These are phyloP conservation scores for Mythimna impura DNA, from an alignment of 2,888 invertebrate species.

Conservation along the genomic window DNA sequence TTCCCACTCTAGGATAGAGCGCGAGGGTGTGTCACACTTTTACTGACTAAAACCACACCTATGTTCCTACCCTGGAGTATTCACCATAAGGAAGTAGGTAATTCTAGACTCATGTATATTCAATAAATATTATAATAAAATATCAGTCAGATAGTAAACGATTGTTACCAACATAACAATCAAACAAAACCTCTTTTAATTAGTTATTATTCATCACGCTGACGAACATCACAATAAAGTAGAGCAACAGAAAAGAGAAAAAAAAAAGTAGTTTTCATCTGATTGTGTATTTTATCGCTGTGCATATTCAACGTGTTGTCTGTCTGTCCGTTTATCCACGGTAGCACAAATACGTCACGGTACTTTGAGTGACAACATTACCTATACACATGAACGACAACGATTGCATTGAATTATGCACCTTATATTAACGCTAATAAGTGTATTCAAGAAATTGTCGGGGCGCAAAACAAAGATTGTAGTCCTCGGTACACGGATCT, in stretches of 20 bases:
- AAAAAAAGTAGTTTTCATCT: constrained; percentile 63
- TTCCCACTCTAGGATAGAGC: too few species aligned
- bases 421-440: constrained; percentile 21
- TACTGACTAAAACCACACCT: too few species aligned
- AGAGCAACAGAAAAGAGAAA: constrained; percentile 45
- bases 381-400: constrained; percentile 35
- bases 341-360: constrained; percentile 85
- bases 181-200: constrained; percentile 35
- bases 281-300: constrained; percentile 79
- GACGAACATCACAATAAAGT: constrained; percentile 41
- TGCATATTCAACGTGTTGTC: constrained; percentile 79
- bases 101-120: background rate
- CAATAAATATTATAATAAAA: too few species aligned
- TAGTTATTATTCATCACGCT: constrained; percentile 59
- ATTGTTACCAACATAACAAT: background rate
- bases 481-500: constrained; percentile 75
- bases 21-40: too few species aligned
- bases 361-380: constrained; percentile 68
- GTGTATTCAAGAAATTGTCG: constrained; percentile 12
- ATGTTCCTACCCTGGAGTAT: too few species aligned
- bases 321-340: constrained; percentile 86
- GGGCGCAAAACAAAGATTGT: constrained; percentile 52
- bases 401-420: constrained; percentile 39
- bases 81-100: background rate
- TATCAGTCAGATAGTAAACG: background rate